Evolutionary conservation across 2,113 vertebrate genomes (phyloP).

Genomic region (Coptodon rendalli): DNA sequence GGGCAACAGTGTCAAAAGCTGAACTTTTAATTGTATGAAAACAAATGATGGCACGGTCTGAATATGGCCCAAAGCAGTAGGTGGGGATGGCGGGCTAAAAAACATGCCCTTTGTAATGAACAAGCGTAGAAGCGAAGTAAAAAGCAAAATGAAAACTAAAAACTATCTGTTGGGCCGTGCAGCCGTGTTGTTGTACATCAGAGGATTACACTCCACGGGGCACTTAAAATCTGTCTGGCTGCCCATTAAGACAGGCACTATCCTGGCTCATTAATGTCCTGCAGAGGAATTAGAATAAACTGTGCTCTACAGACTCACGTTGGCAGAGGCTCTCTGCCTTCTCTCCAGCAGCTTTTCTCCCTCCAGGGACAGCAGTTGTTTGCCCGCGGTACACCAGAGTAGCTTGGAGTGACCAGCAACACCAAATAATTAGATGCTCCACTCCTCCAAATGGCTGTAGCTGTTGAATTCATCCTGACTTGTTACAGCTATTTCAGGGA

Average conservation of each 20-base stretch:
- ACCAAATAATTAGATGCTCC: constrained; percentile 35
- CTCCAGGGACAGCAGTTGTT: constrained; percentile 54
- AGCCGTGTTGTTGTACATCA: constrained; percentile 45
- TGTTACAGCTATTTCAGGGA: constrained; percentile 25
- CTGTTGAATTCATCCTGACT: constrained; percentile 12
- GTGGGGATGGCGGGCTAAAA: neutral
- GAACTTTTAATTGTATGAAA: neutral
- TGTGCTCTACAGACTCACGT: constrained; percentile 9
- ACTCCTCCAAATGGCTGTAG: neutral
- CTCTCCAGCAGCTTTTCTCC: constrained; percentile 38
- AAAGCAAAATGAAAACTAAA: constrained; percentile 30
- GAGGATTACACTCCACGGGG: constrained; percentile 58
- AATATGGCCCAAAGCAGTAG: neutral
- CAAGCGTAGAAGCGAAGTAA: constrained; percentile 26
- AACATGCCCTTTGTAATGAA: constrained; percentile 39
- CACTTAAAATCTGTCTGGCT: constrained; percentile 57
- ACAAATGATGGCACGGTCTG: neutral
- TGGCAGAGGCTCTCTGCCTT: constrained; percentile 25
- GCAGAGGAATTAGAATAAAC: constrained; percentile 51
- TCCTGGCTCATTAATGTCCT: constrained; percentile 58
- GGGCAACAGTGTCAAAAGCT: neutral
- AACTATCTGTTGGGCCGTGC: constrained; percentile 47
- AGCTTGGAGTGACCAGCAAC: constrained; percentile 35
- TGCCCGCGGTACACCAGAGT: constrained; percentile 43
- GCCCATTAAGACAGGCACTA: constrained; percentile 57